Percentiles rank a stretch among this genome's conserved stretches.
Evolutionary conservation across 2,797 vertebrate species (phyloP).

Genomic region (Lycodopsis pacificus): DNA sequence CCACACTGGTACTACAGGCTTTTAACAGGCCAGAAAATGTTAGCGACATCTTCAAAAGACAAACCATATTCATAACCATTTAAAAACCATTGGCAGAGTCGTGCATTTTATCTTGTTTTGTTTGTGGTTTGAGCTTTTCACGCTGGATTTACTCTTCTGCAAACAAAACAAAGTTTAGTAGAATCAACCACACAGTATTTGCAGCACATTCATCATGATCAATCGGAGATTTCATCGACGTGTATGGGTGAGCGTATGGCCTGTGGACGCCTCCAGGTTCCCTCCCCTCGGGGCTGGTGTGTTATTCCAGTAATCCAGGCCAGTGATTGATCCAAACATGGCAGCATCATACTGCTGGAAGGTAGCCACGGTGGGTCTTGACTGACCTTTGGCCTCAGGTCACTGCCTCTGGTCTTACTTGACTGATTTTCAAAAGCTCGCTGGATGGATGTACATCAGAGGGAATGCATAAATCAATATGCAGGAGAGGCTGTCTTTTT

Average conservation of each 20-base stretch:
- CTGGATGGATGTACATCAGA: constrained; percentile 51
- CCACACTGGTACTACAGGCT: background rate
- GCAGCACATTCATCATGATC: constrained; percentile 28
- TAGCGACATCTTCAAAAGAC: background rate
- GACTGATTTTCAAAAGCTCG: constrained; percentile 43
- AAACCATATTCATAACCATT: background rate
- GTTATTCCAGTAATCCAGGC: constrained; percentile 56
- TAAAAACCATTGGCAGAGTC: background rate
- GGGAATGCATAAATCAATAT: constrained; percentile 55
- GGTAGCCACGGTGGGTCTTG: constrained; percentile 30
- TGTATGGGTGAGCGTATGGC: constrained; percentile 14
- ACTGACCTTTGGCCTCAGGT: constrained; percentile 57
- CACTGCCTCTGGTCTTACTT: constrained; percentile 54
- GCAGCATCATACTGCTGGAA: constrained; percentile 39
- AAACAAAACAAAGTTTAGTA: background rate
- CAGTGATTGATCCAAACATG: constrained; percentile 59
- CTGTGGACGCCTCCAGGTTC: constrained; percentile 21
- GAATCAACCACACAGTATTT: background rate
- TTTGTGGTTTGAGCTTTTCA: background rate
- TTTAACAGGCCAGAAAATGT: background rate
- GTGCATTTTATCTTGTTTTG: background rate
- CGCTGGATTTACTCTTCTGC: background rate
- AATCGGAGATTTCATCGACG: constrained; percentile 25
- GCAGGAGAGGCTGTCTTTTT: constrained; percentile 21
- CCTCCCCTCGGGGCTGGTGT: constrained; percentile 14